Conservation (phyloP, 2,888 invertebrate genomes). For the Drosophila borealis region DNA sequence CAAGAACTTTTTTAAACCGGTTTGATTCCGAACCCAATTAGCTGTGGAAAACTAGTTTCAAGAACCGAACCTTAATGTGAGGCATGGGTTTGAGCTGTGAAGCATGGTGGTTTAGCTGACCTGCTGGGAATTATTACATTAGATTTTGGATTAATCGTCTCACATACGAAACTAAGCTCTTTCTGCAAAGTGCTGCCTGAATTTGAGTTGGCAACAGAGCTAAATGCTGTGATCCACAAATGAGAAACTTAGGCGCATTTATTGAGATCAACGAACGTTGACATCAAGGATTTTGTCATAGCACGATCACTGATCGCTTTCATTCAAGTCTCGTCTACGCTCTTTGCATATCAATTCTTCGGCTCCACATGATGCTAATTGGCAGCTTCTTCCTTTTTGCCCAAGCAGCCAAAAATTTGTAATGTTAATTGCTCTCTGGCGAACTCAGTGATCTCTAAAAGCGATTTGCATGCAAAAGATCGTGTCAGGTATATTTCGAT, state of each 20-base stretch:
- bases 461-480: slow-evolving; percentile 73
- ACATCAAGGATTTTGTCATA: slow-evolving; percentile 75
- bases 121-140: no score
- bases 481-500: slow-evolving; percentile 77
- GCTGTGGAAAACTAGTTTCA: no score
- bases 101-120: no score
- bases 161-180: no score
- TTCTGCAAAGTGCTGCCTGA: neutral
- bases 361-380: slow-evolving; percentile 67
- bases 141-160: no score
- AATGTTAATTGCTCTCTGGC: slow-evolving; percentile 64
- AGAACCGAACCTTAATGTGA: no score
- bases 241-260: slow-evolving; percentile 8
- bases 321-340: slow-evolving; percentile 68
- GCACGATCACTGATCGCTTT: slow-evolving; percentile 51
- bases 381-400: slow-evolving; percentile 58
- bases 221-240: neutral
- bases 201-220: slow-evolving; percentile 36
- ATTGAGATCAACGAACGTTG: slow-evolving; percentile 72
- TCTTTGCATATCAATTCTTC: slow-evolving; percentile 54
- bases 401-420: slow-evolving; percentile 63
- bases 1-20: no score
- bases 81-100: no score
- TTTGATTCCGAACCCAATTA: no score
- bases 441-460: slow-evolving; percentile 33